Evolutionary conservation across 2,113 vertebrate genomes (phyloP), one percentile per base, ranked within the genome.

Genomic region (Steatornis caripensis): DNA sequence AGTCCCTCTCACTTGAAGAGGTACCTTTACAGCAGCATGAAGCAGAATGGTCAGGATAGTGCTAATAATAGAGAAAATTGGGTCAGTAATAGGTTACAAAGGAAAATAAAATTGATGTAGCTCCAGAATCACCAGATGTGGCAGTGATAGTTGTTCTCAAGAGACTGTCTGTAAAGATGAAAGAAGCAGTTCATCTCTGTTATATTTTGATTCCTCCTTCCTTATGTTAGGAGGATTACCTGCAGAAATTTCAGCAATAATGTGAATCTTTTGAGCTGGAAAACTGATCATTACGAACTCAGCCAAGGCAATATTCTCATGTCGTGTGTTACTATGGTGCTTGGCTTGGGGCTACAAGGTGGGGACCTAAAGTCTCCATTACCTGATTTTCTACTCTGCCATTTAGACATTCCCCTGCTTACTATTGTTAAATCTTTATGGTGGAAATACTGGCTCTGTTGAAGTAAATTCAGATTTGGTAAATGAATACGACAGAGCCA

Each of bases 181-280:
- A 91, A 87, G 89, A 78, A 89, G 34, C 27, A 60, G 66, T 83
- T 94, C 4, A 45, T 89, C 70, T 79, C 61, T 82, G 43, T 78
- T 78, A 77, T 18, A 8, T 71, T 71, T 32, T 87, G 46, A 89
- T 68, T 92, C 29, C 51, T 95, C 60, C 41, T 75, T 58, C 41
- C 72, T 75, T 75, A 36, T 87, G 41, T 84, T 92, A 81, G 79
- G 76, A 87, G 86, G 70, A 87, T 93, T 92, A 87, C 74, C 84
- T 91, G 70, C 65, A 93, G 77, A 82, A 91, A 82, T 30, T 92
- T 75, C 26, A 61, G 48, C 87, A 94, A 91, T 72, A 87, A 84
- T 3, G 9, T 84, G 69, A 82, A 81, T 76, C 43, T 82, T 90
- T 53, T 39, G 84, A 49, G 53, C 23, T 75, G 65, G 81, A 96